Evolutionary conservation across 2,113 vertebrate species (phyloP), one percentile per base, ranked within the genome.

Genomic region (Cavia porcellus): DNA sequence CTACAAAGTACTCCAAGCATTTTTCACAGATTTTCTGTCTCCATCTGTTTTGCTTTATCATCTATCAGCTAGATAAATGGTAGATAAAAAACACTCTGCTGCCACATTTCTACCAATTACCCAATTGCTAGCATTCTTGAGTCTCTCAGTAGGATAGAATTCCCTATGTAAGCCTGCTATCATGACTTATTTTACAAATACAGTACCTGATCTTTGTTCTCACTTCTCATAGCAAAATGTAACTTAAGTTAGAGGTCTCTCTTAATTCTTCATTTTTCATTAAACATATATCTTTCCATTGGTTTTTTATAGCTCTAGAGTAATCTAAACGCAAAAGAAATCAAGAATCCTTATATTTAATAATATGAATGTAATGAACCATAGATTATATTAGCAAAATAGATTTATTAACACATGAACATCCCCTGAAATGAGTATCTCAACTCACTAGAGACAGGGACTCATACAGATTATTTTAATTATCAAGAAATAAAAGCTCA

Each of bases 1-100:
- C 30, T 97, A 93, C 20, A 93, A 81, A 90, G 13, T 52, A 57
- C 75, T 94, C 12, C 55, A 96, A 84, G 95, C 75, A 88, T 88
- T 97, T 96, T 97, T 94, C 92, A 88, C 92, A 96, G 70, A 92
- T 87, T 7, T 57, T 55, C 14, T 8, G 6, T 93, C 50, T 89
- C 50, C 62, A 84, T 95, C 50, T 92, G 89, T 66, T 92, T 91
- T 35, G 42, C 24, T 70, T 95, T 86, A 55, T 95, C 12, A 84
- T 42, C 42, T 89, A 52, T 89, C 79, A 64, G 4, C 35, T 42
- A 50, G 81, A 84, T 11, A 93, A 61, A 55, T 66, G 7, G 88
- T 30, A 85, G 68, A 64, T 84, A 5, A 3, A 45, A 87, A 95
- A 84, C 15, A 92, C 3, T 15, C 32, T 55, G 64, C 2, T 45